Evolutionary conservation across 2,113 vertebrate genomes (phyloP).

Genomic region (Vombatus ursinus): DNA sequence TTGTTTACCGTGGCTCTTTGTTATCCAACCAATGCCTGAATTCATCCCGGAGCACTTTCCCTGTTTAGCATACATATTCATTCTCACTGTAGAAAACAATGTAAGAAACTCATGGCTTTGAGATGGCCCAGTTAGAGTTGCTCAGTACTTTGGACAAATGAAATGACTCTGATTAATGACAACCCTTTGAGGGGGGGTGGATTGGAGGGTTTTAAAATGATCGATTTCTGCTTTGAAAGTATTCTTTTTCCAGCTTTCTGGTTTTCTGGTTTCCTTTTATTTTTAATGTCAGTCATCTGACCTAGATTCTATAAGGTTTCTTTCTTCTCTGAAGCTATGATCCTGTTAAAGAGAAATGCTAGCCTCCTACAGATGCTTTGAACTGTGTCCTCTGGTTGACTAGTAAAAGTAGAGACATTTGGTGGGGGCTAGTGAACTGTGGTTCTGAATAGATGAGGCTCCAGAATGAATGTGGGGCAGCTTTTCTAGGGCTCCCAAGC

Average conservation of each 20-base stretch:
- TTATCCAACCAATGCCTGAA: not conserved
- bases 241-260: not conserved
- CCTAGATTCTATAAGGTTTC: not conserved
- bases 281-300: not conserved
- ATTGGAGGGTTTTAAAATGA: not conserved
- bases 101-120: not conserved
- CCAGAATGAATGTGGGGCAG: not conserved
- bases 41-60: not conserved
- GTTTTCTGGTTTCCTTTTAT: not conserved
- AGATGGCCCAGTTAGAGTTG: not conserved
- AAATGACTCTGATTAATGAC: not conserved
- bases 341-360: not conserved
- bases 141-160: not conserved
- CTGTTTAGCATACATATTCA: not conserved
- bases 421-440: not conserved
- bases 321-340: not conserved
- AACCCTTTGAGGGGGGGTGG: not conserved
- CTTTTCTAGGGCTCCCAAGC: not conserved
- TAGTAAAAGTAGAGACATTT: not conserved
- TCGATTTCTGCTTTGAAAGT: not conserved
- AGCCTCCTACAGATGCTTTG: not conserved
- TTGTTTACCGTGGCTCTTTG: not conserved
- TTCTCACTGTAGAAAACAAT: not conserved
- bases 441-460: not conserved
- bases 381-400: not conserved